Evolutionary conservation across 2,113 vertebrate species (phyloP), one percentile per base, ranked within the genome.

Genomic region (Tringa solitaria): DNA sequence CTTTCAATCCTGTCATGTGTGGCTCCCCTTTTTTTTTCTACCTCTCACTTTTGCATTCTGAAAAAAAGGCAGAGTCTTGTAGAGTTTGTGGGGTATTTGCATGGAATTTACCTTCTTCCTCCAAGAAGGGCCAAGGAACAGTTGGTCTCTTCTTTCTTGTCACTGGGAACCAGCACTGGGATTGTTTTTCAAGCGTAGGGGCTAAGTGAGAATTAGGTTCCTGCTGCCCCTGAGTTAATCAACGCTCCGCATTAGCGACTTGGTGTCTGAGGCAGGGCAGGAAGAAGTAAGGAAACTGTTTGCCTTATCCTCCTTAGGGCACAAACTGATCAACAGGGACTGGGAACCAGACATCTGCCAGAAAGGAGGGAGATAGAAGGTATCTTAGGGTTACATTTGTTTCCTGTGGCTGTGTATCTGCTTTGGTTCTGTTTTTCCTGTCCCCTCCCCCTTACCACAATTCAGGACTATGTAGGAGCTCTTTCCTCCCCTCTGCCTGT

Each of bases 371-470:
- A 91, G 87, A 81, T 23, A 87, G 43, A 78, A 65, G 43, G 27
- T 90, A 78, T 96, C 87, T 90, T 30, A 68, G 51, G 67, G 51
- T 51, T 74, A 18, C 86, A 89, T 75, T 96, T 78, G 73, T 87
- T 94, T 95, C 90, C 94, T 93, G 79, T 86, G 57, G 24, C 73
- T 74, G 41, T 86, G 61, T 33, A 14, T 94, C 87, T 87, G 70
- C 32, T 94, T 80, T 84, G 64, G 24, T 84, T 88, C 37, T 9
- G 28, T 68, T 74, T 90, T 90, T 73, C 61, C 72, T 84, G 84
- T 92, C 33, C 48, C 83, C 33, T 89, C 57, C 39, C 48, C 61
- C 24, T 64, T 45, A 19, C n/a, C 24, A 64, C 43, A 60, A 12
- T 75, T 75, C 73, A 43, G 50, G 54, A 39, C 45, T 74, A 6